These are phyloP conservation scores for Cotesia chilonis DNA, from an alignment of 1,140 invertebrate genomes.

Conservation along the genomic window DNA sequence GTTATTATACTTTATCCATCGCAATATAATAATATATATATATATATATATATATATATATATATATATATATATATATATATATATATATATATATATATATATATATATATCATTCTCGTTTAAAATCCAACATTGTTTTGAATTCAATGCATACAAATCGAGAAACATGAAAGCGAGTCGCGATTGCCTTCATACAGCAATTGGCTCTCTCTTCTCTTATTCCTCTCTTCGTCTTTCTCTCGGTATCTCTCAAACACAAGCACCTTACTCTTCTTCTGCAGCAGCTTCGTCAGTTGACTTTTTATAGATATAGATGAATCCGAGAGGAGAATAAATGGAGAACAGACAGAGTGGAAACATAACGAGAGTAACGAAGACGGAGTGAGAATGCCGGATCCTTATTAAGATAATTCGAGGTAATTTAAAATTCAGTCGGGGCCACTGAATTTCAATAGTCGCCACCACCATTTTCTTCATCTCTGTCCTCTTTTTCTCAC, in stretches of 20 bases:
- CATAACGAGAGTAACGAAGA: not conserved
- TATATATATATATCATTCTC: constrained; percentile 39
- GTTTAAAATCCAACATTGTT: constrained; percentile 44
- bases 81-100: constrained; percentile 19
- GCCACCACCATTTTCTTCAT: constrained; percentile 1
- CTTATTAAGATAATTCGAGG: constrained; percentile 50
- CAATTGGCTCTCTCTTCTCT: not conserved
- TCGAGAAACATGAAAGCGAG: constrained; percentile 37
- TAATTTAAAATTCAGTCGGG: constrained; percentile 48
- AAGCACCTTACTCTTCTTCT: not conserved
- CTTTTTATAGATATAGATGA: not conserved
- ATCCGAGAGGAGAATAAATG: too few species aligned
- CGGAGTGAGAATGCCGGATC: constrained; percentile 39
- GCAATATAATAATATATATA: constrained; percentile 12
- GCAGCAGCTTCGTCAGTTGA: not conserved
- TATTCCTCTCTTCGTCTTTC: not conserved
- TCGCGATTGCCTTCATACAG: constrained; percentile 34
- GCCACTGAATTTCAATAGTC: constrained; percentile 46
- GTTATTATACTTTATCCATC: not conserved
- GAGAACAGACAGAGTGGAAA: too few species aligned
- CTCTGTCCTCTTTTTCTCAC: too few species aligned
- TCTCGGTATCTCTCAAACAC: too few species aligned
- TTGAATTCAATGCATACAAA: constrained; percentile 50
- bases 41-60: constrained; percentile 18
- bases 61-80: not conserved